Conservation (phyloP, 2,797 vertebrate genomes). For the Miichthys miiuy region DNA sequence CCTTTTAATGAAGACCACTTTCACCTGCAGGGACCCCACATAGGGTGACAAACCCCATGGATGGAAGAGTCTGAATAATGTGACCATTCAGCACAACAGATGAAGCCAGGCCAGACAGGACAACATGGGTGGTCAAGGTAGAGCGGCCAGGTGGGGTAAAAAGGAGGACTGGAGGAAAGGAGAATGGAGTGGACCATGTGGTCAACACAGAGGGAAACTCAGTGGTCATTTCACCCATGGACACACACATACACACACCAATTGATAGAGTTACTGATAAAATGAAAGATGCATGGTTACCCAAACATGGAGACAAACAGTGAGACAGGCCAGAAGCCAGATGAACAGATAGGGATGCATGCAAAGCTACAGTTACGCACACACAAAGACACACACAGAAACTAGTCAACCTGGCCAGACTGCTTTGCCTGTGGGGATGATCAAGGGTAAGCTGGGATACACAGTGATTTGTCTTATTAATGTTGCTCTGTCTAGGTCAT, state of each 20-base stretch:
- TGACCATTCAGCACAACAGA: conserved; percentile 51
- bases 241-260: conserved; percentile 65
- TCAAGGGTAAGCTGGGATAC: conserved; percentile 48
- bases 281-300: conserved; percentile 69
- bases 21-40: conserved; percentile 45
- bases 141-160: conserved; percentile 65
- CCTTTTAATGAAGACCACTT: conserved; percentile 33
- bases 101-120: conserved; percentile 53
- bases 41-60: conserved; percentile 11
- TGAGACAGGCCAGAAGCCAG: conserved; percentile 49
- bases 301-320: conserved; percentile 73
- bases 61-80: conserved; percentile 49
- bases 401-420: conserved; percentile 46
- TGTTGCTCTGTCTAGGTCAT: conserved; percentile 40
- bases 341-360: conserved; percentile 52
- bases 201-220: conserved; percentile 71
- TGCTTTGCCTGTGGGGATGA: conserved; percentile 48
- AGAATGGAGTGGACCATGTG: conserved; percentile 66
- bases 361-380: background rate
- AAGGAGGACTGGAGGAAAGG: conserved; percentile 41
- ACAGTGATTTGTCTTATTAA: conserved; percentile 63
- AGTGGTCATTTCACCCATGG: conserved; percentile 80
- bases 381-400: conserved; percentile 20
- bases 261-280: conserved; percentile 64
- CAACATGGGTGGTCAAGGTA: conserved; percentile 78